Evolutionary conservation across 2,888 invertebrate species (phyloP), one percentile per base, ranked within the genome.

Genomic region (Stegana nigrithorax): DNA sequence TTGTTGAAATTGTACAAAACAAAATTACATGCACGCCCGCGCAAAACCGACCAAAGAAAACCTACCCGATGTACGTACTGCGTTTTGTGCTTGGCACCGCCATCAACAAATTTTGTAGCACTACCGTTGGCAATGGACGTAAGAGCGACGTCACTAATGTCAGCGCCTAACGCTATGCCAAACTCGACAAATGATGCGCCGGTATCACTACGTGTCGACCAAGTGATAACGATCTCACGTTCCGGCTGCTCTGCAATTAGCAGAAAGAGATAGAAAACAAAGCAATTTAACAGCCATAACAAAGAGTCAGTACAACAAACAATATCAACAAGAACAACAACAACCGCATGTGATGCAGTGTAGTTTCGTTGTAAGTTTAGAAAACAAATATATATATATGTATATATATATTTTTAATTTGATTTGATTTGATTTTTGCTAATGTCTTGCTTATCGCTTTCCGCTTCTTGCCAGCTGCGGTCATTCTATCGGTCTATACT

Each of bases 61-160:
- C 72, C 72, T 82, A 93, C 95, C 79, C 90, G 88, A 83, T 96
- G 96, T 65, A 96, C 92, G 84, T 90, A 95, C 83, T 94, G 92
- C 0, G 86, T 83, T 25, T 89, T 88, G 59, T 88, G 88, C 65
- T 87, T 82, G 0, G 79, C 66, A 1, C 95, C 95, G 5, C 93
- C 94, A 82, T 95, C 95, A 0, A 90, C 87, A 84, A 96, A 96
- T 36, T 88, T 73, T 4, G 86, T 87, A 17, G 90, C 87, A 60
- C 78, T 81, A 4, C 94, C 94, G 10, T 64, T 68, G 0, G 89
- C 89, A 57, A 81, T 86, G 45, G 88, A 81, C 6, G 36, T 64
- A 4, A 75, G 64, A 17, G 47, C 26, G 25, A 10, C 25, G 25
- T 26, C 47, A 19, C 4, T 21, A 45, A 14, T 45, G 27, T 19